Evolutionary conservation across 2,888 invertebrate genomes (phyloP).

Genomic region (Rotaria magnacalcarata): DNA sequence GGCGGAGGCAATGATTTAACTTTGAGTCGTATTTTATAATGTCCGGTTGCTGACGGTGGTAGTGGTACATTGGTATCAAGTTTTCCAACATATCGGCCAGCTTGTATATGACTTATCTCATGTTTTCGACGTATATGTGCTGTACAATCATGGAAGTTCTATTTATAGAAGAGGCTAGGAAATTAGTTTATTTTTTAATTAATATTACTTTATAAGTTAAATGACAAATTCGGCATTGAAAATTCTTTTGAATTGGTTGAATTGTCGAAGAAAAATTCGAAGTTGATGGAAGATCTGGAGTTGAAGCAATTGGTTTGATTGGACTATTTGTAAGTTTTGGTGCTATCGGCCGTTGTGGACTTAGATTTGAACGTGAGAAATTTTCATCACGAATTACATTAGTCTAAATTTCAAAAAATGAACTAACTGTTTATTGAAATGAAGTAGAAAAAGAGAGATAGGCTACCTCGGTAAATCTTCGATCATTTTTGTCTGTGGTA

Average conservation of each 20-base stretch:
- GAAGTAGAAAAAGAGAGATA: not conserved
- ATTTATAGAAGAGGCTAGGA: not conserved
- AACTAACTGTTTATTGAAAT: not conserved
- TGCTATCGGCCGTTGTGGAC: constrained; percentile 11
- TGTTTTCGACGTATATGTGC: constrained; percentile 23
- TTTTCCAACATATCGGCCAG: constrained; percentile 14
- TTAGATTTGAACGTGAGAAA: not conserved
- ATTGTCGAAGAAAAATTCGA: not conserved
- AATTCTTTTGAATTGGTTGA: not conserved
- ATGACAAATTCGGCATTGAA: not conserved
- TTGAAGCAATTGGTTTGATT: not conserved
- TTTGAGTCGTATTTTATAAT: not conserved
- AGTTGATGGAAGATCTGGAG: not conserved
- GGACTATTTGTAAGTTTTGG: not conserved
- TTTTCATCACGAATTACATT: not conserved
- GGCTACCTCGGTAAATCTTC: not conserved
- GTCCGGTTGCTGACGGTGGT: constrained; percentile 9
- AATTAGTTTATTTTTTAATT: too few relatives aligned
- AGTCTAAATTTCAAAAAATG: not conserved
- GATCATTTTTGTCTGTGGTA: not conserved
- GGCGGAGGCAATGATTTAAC: not conserved
- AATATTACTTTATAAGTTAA: not conserved
- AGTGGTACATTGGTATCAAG: not conserved
- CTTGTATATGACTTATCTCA: constrained; percentile 20
- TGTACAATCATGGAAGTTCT: constrained; percentile 36